Conservation (phyloP, 1,140 invertebrate genomes). For the Zaprionus nigranus region DNA sequence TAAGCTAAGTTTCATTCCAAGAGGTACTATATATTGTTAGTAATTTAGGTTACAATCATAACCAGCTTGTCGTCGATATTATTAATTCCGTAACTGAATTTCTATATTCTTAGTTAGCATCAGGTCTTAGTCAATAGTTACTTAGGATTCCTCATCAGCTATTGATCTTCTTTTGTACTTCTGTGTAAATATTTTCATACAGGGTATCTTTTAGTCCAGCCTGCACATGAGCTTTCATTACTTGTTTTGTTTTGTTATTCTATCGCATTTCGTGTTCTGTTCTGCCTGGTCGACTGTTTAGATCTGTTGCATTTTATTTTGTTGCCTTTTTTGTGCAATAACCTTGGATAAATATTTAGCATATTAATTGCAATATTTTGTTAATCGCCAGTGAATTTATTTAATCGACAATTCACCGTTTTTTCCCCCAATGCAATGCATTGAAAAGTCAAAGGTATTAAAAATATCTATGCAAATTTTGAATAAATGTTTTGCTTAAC, state of each 20-base stretch:
- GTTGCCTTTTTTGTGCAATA: slow-evolving; percentile 60
- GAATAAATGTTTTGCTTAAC: not conserved
- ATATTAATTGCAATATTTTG: slow-evolving; percentile 66
- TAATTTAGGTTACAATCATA: no score
- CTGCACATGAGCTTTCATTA: not conserved
- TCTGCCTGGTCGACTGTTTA: slow-evolving; percentile 50
- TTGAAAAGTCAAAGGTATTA: not conserved
- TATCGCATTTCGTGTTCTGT: slow-evolving; percentile 34
- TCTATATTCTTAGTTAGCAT: no score
- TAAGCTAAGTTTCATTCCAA: no score
- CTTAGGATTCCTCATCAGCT: no score
- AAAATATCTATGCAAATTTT: slow-evolving; percentile 1
- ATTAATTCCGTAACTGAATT: no score
- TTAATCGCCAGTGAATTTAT: slow-evolving; percentile 33
- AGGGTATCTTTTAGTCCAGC: not conserved
- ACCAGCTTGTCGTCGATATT: no score
- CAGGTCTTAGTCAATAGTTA: no score
- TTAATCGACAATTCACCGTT: no score
- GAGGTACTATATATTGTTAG: no score
- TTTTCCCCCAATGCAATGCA: not conserved
- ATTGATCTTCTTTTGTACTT: no score
- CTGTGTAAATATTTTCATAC: not conserved
- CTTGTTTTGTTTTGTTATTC: slow-evolving; percentile 12
- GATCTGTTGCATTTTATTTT: slow-evolving; percentile 30
- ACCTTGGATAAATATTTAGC: slow-evolving; percentile 58